These are phyloP conservation scores for Pinna nobilis DNA, from an alignment of 1,140 invertebrate genomes.

Conservation along the genomic window DNA sequence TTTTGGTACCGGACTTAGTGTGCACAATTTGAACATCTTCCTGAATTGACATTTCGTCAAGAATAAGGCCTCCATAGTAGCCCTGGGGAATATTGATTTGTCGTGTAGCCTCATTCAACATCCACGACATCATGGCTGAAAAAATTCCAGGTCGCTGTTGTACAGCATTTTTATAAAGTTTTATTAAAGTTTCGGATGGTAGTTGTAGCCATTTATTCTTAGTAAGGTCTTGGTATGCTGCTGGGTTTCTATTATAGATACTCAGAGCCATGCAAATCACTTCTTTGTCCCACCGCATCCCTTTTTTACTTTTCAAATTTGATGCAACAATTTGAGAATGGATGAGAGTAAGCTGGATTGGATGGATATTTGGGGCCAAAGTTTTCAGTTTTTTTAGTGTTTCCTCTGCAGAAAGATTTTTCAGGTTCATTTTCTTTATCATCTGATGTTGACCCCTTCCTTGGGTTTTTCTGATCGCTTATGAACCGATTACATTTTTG, in stretches of 20 bases:
- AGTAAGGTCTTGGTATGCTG: constrained; percentile 10
- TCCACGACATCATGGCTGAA: constrained; percentile 18
- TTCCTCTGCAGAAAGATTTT: no score
- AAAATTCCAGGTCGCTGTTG: constrained; percentile 22
- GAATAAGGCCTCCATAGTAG: constrained; percentile 26
- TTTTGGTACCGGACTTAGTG: background rate
- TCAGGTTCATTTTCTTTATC: no score
- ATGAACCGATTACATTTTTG: no score
- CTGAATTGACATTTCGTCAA: constrained; percentile 24
- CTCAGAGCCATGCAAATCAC: background rate
- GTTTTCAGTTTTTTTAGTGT: no score
- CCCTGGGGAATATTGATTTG: background rate
- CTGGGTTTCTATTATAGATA: constrained; percentile 21
- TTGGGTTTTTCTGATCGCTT: no score
- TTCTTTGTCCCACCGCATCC: constrained; percentile 3
- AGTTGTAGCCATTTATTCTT: constrained; percentile 1
- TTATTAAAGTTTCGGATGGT: background rate
- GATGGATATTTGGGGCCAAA: background rate
- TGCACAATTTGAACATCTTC: constrained; percentile 16
- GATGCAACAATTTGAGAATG: constrained; percentile 4
- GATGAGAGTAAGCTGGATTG: background rate
- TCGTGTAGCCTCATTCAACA: constrained; percentile 1
- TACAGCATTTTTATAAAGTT: constrained; percentile 13
- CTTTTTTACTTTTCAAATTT: no score
- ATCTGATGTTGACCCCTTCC: no score